Evolutionary conservation across 2,113 vertebrate genomes (phyloP), one percentile per base, ranked within the genome.

Genomic region (Oreochromis aureus): DNA sequence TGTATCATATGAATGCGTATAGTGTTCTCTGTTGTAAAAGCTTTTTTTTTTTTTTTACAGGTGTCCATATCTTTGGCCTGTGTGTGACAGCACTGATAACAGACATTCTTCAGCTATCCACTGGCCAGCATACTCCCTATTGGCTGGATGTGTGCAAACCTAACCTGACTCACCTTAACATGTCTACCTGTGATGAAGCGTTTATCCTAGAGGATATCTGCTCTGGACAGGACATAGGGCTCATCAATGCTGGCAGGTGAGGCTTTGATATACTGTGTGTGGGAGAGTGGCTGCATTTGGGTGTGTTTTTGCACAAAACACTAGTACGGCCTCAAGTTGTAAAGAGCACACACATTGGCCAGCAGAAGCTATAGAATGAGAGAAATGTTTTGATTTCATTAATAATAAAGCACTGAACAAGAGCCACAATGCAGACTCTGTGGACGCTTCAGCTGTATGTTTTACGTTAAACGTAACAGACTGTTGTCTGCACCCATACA

Each of bases 71-170:
- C 73, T 99, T 99, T 89, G 99, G 99, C 48, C 96, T 99, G 76
- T 99, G 98, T 89, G 98, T 98, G 86, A 99, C 99, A n/a, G 98
- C 98, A 24, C 97, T 99, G 54, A 98, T 99, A 89, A 99, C 98
- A 4, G 98, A 99, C 84, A 97, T 99, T 81, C 98, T 99, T 89
- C 99, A 99, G 91, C 97, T 99, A 54, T 98, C 98, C 89, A 99
- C 99, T 5, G 99, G 99, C 15, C 98, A 98, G 69, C 99, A 99
- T 89, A 96, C 99, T 6, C 99, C 99, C 0, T 99, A 98, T 94
- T 99, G 99, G 95, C 95, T 99, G 92, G 98, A 98, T 18, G 99
- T 99, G 79, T 99, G 99, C 94, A 99, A 99, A 93, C 99, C 98
- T 87, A 99, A 99, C 91, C 96, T 99, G 84, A 99, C 98, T 69